These are phyloP conservation scores for Ophioninae sp. DNA, from an alignment of 2,888 invertebrate genomes.

Conservation along the genomic window DNA sequence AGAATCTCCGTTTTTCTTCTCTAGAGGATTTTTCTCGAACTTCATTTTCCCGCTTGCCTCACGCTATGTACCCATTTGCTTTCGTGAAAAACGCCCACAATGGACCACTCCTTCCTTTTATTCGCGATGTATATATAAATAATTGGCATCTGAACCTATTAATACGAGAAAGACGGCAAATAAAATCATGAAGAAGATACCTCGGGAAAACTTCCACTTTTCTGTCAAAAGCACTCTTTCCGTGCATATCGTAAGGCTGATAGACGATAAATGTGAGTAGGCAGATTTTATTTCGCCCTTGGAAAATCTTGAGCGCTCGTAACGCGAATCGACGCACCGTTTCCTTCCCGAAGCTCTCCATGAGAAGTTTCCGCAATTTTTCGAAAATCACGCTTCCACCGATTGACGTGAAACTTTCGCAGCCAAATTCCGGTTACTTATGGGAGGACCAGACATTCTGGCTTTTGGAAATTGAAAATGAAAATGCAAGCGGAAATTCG, in stretches of 20 bases:
- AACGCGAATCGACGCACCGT: background rate
- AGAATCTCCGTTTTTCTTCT: background rate
- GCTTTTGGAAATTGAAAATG: background rate
- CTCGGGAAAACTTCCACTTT: background rate
- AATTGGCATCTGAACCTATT: background rate
- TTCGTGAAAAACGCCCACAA: conserved; percentile 5
- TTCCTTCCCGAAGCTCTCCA: background rate
- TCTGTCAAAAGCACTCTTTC: background rate
- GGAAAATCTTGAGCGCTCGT: conserved; percentile 17
- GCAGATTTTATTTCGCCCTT: conserved; percentile 39
- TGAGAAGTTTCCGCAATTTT: background rate
- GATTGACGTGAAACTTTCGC: background rate
- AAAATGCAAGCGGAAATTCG: background rate
- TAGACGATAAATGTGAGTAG: conserved; percentile 49
- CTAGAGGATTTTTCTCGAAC: background rate
- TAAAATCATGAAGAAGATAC: background rate
- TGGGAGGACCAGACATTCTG: background rate
- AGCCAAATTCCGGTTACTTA: background rate
- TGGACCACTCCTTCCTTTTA: conserved; percentile 8
- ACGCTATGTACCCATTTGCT: conserved; percentile 6
- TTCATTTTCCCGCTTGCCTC: background rate
- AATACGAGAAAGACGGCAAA: conserved; percentile 2
- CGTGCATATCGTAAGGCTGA: conserved; percentile 6
- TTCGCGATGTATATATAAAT: conserved; percentile 7
- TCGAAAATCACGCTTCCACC: too few species aligned